Base-by-base conservation (phyloP, 92 coral and sea anemone genomes). In the Ricordea florida region DNA sequence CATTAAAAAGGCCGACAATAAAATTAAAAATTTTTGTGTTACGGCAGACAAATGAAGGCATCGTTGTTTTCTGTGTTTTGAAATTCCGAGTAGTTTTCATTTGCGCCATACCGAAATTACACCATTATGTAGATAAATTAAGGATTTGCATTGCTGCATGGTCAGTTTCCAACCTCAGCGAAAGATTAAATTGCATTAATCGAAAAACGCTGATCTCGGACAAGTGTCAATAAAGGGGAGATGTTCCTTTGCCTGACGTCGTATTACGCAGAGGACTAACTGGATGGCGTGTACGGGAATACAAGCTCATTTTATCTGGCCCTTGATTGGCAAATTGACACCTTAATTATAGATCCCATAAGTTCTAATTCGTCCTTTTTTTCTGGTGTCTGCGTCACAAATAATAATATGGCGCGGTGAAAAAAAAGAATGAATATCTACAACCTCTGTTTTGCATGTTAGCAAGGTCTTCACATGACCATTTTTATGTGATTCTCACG, bases 321-420 rank as follows among this genome's bases (percentile, higher is more conserved):
- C 61, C 27, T 49, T 32, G 58, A 49, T 64, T 55, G 68, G 53
- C 76, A 66, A 35, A 66, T 79, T 22, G 42, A 50, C 41, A 49
- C 67, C 60, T 67, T 76, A 59, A 77, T 84, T 68, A 47, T 64
- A 67, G 51, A 59, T 77, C 73, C 61, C 49, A 48, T 28, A 60
- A 51, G 31, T 41, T 51, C 43, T 76, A 69, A 76, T 66, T 74
- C 47, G 55, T 44, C 46, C 36, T 67, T 45, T 37, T 30, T 9
- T 13, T 26, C 25, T 16, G 32, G 23, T 63, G 49, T 37, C 73
- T 62, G 51, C 82, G 70, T 66, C 62, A 65, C 82, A 16, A 47
- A 21, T 47, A 24, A 22, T 23, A 2, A n/a, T 15, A 0, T 18
- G 21, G 51, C 38, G 37, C 73, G 15, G 68, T 40, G 18, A 9